Percentiles rank a stretch among this genome's conserved stretches.
phyloP scores from a whole-genome alignment of 1,140 invertebrate genomes.

The Ylistrum balloti region DNA sequence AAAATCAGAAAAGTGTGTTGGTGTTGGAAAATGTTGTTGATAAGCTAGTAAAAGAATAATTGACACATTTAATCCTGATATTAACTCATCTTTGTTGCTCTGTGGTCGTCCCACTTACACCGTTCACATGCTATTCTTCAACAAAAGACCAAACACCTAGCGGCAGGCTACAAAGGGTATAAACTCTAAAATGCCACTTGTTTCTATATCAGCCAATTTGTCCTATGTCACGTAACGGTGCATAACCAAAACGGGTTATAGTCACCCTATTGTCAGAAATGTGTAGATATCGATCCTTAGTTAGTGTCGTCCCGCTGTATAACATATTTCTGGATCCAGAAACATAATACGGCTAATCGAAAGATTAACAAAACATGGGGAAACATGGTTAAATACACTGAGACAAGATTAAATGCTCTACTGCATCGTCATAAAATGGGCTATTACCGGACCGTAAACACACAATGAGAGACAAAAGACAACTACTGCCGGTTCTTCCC shows the following conservation, averaged over 20 bases:
- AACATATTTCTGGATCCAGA: conserved; percentile 17
- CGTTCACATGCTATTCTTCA: neutral
- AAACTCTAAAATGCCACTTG: neutral
- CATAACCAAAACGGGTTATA: neutral
- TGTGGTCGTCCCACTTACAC: too few species aligned
- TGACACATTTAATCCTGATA: too few species aligned
- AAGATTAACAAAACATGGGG: conserved; percentile 27
- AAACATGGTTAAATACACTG: conserved; percentile 19
- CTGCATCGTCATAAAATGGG: conserved; percentile 15
- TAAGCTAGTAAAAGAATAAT: too few species aligned
- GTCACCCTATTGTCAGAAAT: neutral
- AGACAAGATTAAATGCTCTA: neutral
- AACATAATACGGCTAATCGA: conserved; percentile 18
- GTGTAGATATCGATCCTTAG: neutral
- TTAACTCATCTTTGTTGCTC: too few species aligned
- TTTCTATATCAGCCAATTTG: neutral
- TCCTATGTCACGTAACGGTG: conserved; percentile 1
- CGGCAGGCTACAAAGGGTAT: neutral
- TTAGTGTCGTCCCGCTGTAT: neutral
- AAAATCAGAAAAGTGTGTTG: too few species aligned
- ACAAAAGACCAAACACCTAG: conserved; percentile 3
- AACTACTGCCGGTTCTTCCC: neutral
- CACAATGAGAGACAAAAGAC: conserved; percentile 31
- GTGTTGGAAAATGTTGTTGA: too few species aligned
- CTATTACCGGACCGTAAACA: neutral